A percentile compares a stretch with the other conserved stretches of the same genome.
phyloP scores from a whole-genome alignment of 2,888 invertebrate species.

The Synanthedon vespiformis region DNA sequence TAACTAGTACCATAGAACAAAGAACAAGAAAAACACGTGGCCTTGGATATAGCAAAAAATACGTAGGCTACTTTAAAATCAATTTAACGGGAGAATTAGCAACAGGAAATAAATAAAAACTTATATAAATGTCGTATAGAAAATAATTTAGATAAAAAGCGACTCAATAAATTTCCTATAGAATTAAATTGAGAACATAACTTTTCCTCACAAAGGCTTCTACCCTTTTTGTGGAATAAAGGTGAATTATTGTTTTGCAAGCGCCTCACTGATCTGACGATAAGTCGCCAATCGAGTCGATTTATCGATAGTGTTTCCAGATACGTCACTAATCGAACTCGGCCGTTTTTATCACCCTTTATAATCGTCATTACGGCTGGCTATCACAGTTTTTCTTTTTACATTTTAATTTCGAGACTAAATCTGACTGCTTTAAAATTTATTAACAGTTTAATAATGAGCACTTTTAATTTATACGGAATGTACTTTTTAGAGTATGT shows the following conservation, averaged over 20 bases:
- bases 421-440: not conserved
- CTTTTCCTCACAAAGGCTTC: not conserved
- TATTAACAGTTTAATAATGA: too few relatives aligned
- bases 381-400: constrained; percentile 21
- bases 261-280: constrained; percentile 37
- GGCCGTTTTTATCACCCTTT: constrained; percentile 52
- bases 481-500: too few relatives aligned
- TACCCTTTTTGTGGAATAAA: constrained; percentile 1
- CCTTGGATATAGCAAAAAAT: too few relatives aligned
- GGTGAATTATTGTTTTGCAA: constrained; percentile 50
- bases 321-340: constrained; percentile 60
- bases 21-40: too few relatives aligned
- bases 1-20: too few relatives aligned
- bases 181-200: not conserved
- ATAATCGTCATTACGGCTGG: constrained; percentile 48
- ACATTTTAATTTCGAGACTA: constrained; percentile 19
- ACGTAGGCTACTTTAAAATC: too few relatives aligned
- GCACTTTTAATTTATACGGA: too few relatives aligned
- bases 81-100: too few relatives aligned
- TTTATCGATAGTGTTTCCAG: constrained; percentile 38
- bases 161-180: not conserved
- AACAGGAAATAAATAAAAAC: too few relatives aligned
- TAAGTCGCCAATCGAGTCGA: constrained; percentile 7
- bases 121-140: too few relatives aligned
- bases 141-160: constrained; percentile 10